Base-by-base conservation (phyloP, 1,140 invertebrate genomes). In the Drosophila sp. region DNA sequence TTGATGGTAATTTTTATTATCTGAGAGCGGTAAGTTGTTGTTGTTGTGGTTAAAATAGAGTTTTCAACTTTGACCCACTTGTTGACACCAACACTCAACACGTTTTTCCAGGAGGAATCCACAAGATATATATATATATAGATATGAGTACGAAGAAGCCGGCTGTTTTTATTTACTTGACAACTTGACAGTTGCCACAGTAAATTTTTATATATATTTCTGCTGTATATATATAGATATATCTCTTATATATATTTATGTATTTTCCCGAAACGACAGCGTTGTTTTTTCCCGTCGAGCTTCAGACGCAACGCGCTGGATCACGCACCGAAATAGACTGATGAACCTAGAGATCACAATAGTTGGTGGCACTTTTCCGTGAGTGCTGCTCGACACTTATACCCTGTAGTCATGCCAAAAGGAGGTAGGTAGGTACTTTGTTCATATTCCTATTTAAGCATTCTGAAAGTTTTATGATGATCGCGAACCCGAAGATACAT, bases 241-340 rank as follows among this genome's bases (percentile, higher is more conserved):
- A 41, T 41, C 18, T 59, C 51, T 58, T 56, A 57, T 63, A 25
- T 64, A 7, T 51, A 11, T 57, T 14, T 53, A 63, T 58, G 34
- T 62, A 25, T 69, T 59, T 56, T 56, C 38, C 57, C 40, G 51
- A 27, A 38, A 45, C 51, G 16, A 63, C 59, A 40, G 29, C 45
- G 46, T 25, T 21, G 21, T 9, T 41, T 14, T 46, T 53, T 66
- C 38, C 46, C 48, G 71, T 45, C 43, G 53, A 71, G 46, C 72
- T 34, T 38, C 46, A 59, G 61, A 67, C 61, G 84, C 71, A 78
- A 90, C 72, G 73, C 86, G 70, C 90, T 91, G 90, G 90, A 91
- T 89, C 86, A 81, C 82, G 78, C 80, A 86, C 90, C 76, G 76
- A 90, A 91, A 81, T 91, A 91, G 74, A 91, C 90, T 91, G 80